These are phyloP conservation scores for Tiliqua scincoides DNA, from an alignment of 2,113 vertebrate species.

Conservation along the genomic window DNA sequence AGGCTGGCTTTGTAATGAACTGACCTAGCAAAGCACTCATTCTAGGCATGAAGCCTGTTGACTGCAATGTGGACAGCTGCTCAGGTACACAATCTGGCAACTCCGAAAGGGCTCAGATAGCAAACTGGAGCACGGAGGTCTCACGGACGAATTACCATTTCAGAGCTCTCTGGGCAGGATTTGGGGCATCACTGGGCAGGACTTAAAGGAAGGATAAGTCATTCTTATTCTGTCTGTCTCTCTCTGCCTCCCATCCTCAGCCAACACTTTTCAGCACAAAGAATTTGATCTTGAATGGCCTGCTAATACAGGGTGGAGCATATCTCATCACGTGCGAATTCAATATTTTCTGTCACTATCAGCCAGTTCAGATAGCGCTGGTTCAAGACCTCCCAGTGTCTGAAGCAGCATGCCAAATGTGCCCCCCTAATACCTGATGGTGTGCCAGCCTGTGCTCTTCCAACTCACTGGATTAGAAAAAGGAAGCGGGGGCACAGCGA, in stretches of 20 bases:
- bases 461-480: no score
- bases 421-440: no score
- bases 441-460: no score
- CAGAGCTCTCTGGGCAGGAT: neutral
- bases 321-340: neutral
- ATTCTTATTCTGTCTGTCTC: neutral
- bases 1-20: neutral
- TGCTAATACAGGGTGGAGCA: no score
- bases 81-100: neutral
- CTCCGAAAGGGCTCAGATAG: neutral
- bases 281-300: neutral
- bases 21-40: constrained; percentile 33
- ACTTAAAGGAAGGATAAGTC: neutral
- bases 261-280: accelerated
- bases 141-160: neutral
- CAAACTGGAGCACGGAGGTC: neutral
- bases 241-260: neutral
- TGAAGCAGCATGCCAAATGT: no score
- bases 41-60: constrained; percentile 24
- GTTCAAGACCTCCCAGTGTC: no score
- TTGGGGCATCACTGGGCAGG: neutral
- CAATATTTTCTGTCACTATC: neutral
- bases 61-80: accelerated
- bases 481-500: no score
- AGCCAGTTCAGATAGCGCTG: neutral